A percentile compares a stretch with the other conserved stretches of the same genome.
These are phyloP conservation scores for Tokudaia tokunoshimensis DNA, from an alignment of 2,797 vertebrate genomes.

Conservation along the genomic window DNA sequence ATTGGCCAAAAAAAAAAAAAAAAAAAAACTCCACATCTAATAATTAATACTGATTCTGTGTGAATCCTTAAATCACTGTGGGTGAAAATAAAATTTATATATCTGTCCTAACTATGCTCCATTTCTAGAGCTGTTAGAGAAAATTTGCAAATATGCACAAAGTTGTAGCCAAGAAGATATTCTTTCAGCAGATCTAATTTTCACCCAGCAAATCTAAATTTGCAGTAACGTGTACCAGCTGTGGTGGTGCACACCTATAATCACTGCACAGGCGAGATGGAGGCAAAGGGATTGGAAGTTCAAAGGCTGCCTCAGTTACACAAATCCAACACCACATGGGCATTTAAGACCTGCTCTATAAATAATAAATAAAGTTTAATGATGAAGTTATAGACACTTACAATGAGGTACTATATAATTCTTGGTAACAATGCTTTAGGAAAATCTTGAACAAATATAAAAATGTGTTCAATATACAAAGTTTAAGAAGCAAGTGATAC, in stretches of 20 bases:
- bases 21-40: neutral
- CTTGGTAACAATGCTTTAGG: slow-evolving; percentile 32
- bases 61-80: neutral
- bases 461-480: slow-evolving; percentile 20
- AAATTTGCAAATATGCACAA: slow-evolving; percentile 1
- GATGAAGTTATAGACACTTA: slow-evolving; percentile 37
- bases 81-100: neutral
- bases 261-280: neutral
- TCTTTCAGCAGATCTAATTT: neutral
- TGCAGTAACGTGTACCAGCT: neutral
- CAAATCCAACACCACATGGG: neutral
- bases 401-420: neutral
- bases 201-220: neutral
- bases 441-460: slow-evolving; percentile 46
- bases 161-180: neutral
- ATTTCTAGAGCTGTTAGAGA: slow-evolving; percentile 19
- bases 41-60: neutral
- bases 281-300: neutral
- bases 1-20: neutral
- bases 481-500: neutral
- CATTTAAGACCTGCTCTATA: neutral
- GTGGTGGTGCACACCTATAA: neutral
- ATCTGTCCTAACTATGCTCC: neutral
- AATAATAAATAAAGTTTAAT: slow-evolving; percentile 1
- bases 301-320: neutral